Conservation (phyloP, 1,140 invertebrate genomes). For the Drosophila funebris region DNA sequence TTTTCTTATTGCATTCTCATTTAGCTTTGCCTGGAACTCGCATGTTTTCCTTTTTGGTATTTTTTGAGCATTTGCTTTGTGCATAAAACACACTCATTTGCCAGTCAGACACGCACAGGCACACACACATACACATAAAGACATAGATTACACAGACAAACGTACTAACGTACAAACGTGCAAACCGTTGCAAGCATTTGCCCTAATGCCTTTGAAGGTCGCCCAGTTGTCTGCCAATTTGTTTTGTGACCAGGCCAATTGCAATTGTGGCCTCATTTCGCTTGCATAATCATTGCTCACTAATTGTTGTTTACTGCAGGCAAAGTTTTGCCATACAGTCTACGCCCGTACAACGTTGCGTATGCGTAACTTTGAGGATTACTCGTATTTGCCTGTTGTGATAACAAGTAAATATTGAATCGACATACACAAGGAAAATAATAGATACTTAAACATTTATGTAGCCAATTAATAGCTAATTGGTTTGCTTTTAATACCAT, state of each 20-base stretch:
- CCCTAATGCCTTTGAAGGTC: constrained; percentile 48
- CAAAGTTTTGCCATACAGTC: constrained; percentile 19
- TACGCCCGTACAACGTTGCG: constrained; percentile 12
- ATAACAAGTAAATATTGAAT: constrained; percentile 17
- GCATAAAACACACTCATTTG: constrained; percentile 38
- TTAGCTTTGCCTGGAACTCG: constrained; percentile 3
- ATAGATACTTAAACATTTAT: not conserved
- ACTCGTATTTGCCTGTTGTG: constrained; percentile 2
- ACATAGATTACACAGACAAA: not conserved
- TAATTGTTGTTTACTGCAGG: constrained; percentile 66
- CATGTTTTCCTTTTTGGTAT: constrained; percentile 41
- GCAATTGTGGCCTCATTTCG: constrained; percentile 48
- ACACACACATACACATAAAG: not conserved
- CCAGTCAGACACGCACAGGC: constrained; percentile 5
- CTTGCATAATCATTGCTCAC: constrained; percentile 57
- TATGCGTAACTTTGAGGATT: constrained; percentile 13
- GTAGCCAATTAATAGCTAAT: constrained; percentile 24
- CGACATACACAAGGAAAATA: not conserved
- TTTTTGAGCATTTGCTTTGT: constrained; percentile 57
- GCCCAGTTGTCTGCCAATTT: constrained; percentile 57
- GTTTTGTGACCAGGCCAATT: constrained; percentile 38
- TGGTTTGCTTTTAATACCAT: not conserved
- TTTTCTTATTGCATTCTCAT: constrained; percentile 59
- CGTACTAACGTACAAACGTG: not conserved
- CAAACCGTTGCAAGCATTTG: constrained; percentile 33